Percentiles rank a stretch among this genome's conserved stretches.
These are phyloP conservation scores for Choristoneura rosaceana DNA, from an alignment of 2,888 invertebrate genomes.

Conservation along the genomic window DNA sequence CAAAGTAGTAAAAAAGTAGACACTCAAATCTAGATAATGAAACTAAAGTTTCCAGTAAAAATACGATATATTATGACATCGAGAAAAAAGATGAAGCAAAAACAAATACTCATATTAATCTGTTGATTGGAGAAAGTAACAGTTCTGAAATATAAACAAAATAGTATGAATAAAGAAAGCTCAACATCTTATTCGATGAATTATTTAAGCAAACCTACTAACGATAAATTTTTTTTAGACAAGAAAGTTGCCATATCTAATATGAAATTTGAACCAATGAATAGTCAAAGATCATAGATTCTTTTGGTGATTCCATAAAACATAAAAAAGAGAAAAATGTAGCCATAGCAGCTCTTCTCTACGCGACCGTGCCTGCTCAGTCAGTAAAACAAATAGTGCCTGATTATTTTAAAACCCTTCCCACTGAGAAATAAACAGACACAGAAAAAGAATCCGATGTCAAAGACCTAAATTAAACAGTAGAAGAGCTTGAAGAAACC, in stretches of 20 bases:
- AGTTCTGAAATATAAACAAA: background rate
- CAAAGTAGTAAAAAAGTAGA: background rate
- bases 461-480: background rate
- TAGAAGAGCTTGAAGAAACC: background rate
- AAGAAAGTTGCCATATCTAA: slow-evolving; percentile 38
- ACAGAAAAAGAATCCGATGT: background rate
- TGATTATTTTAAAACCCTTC: slow-evolving; percentile 53
- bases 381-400: slow-evolving; percentile 60
- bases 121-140: slow-evolving; percentile 11
- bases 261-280: slow-evolving; percentile 38
- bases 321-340: slow-evolving; percentile 60
- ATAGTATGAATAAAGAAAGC: background rate
- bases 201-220: background rate
- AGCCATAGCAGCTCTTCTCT: slow-evolving; percentile 66
- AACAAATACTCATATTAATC: slow-evolving; percentile 46
- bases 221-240: background rate
- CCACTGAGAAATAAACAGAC: background rate
- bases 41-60: too few relatives aligned
- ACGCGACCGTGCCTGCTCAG: slow-evolving; percentile 43
- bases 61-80: background rate
- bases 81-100: background rate
- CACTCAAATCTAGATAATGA: too few relatives aligned
- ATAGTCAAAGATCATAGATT: slow-evolving; percentile 57
- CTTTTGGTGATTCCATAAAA: slow-evolving; percentile 50
- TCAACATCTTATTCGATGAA: background rate